Evolutionary conservation across 2,797 vertebrate species (phyloP), one percentile per base, ranked within the genome.

Genomic region (Diglossa cyanea): DNA sequence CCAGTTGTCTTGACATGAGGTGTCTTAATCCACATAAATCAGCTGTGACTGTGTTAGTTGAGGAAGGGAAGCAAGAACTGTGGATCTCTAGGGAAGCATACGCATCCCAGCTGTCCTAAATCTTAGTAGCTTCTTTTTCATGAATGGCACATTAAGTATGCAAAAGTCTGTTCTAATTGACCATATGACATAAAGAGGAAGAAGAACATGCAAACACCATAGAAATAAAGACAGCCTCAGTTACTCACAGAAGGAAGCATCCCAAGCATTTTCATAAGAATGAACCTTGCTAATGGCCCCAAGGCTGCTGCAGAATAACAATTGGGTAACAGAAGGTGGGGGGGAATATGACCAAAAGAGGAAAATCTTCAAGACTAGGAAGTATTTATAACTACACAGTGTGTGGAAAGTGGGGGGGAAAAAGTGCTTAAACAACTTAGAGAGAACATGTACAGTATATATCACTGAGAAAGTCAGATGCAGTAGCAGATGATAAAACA

Each of bases 221-320:
- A 96, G 97, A 98, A 97, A 98, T 96, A 98, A 94, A 97, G 98
- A 97, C 93, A 92, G 77, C 93, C 96, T 82, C 97, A 94, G 93
- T 90, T 86, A 90, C 92, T 96, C 97, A 98, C 96, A 98, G 98
- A 98, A 98, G 97, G 95, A 97, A 97, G 97, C 95, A 97, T 94
- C 90, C 74, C 88, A 98, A 98, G 97, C 96, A 98, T 98, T 98
- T 98, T 98, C 98, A 98, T 98, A 98, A 98, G 97, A 98, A 99
- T 98, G 97, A 98, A 98, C 95, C 93, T 94, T 97, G 84, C 93
- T 96, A 97, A 98, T 91, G 93, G 93, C 94, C 97, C 96, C 96
- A 96, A 97, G 96, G 97, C 97, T 97, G 97, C 97, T 97, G 97
- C 92, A 98, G 97, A 98, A 97, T 97, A 97, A 98, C 98, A 98